phyloP scores from a whole-genome alignment of 2,113 vertebrate genomes.

The Elephantulus edwardii region DNA sequence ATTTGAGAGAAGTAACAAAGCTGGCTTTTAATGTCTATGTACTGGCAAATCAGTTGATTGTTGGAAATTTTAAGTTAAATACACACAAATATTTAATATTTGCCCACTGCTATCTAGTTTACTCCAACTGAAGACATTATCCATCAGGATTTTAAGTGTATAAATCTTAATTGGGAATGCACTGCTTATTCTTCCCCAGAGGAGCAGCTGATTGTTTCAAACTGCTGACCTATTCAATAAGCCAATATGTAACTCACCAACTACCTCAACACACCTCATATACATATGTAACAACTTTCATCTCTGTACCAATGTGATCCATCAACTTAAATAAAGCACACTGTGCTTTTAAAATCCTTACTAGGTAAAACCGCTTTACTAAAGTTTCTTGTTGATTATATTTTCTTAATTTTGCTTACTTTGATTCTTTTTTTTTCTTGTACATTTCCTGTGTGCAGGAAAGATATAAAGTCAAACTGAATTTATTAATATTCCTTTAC shows the following conservation, averaged over 20 bases:
- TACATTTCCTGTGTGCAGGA: not conserved
- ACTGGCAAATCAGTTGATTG: not conserved
- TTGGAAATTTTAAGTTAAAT: not conserved
- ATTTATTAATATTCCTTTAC: not conserved
- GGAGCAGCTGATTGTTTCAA: too few relatives aligned
- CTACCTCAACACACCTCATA: too few relatives aligned
- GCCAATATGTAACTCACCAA: too few relatives aligned
- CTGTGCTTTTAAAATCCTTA: constrained; percentile 16
- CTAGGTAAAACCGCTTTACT: not conserved
- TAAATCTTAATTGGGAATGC: too few relatives aligned
- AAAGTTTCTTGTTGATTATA: constrained; percentile 13
- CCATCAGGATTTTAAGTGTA: too few relatives aligned
- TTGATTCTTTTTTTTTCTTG: constrained; percentile 33
- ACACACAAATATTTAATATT: constrained; percentile 14
- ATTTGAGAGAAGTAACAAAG: constrained; percentile 4
- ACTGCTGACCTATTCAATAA: too few relatives aligned
- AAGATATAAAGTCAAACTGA: constrained; percentile 22
- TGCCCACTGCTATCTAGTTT: too few relatives aligned
- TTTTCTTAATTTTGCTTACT: not conserved
- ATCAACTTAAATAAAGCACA: not conserved
- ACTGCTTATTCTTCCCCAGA: too few relatives aligned
- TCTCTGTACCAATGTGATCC: not conserved
- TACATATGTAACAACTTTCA: not conserved
- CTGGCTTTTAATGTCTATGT: not conserved
- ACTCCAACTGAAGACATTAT: too few relatives aligned